Percentiles rank a stretch among this genome's conserved stretches.
These are phyloP conservation scores for Oryzias woworae DNA, from an alignment of 2,113 vertebrate genomes.

Conservation along the genomic window DNA sequence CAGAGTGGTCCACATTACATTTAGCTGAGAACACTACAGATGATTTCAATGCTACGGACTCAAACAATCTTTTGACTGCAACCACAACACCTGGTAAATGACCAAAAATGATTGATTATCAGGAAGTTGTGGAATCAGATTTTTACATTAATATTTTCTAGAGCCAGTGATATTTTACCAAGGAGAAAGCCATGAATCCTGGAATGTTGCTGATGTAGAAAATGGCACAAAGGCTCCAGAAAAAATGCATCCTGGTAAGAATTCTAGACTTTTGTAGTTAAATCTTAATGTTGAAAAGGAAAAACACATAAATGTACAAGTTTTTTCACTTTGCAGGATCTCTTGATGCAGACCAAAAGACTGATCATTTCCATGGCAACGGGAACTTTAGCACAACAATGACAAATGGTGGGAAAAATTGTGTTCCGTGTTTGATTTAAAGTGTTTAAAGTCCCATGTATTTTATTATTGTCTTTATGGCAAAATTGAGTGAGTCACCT, in stretches of 20 bases:
- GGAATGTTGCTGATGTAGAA: not conserved
- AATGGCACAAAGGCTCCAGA: slow-evolving; percentile 1
- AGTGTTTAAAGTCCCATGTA: not conserved
- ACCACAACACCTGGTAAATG: not conserved
- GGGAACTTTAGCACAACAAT: not conserved
- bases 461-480: not conserved
- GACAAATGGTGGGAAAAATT: not conserved
- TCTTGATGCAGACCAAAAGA: not conserved
- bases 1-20: not conserved
- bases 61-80: not conserved
- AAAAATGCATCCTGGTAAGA: slow-evolving; percentile 14
- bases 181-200: not conserved
- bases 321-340: not conserved
- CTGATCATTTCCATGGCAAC: not conserved
- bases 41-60: not conserved
- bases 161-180: not conserved
- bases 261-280: not conserved
- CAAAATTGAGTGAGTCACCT: not conserved
- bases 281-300: too few relatives aligned
- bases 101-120: not conserved
- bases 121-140: not conserved
- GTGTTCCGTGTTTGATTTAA: not conserved
- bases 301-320: not conserved
- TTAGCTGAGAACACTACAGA: not conserved
- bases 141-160: not conserved